phyloP scores from a whole-genome alignment of 2,888 invertebrate genomes.

The Agrilus biguttatus region DNA sequence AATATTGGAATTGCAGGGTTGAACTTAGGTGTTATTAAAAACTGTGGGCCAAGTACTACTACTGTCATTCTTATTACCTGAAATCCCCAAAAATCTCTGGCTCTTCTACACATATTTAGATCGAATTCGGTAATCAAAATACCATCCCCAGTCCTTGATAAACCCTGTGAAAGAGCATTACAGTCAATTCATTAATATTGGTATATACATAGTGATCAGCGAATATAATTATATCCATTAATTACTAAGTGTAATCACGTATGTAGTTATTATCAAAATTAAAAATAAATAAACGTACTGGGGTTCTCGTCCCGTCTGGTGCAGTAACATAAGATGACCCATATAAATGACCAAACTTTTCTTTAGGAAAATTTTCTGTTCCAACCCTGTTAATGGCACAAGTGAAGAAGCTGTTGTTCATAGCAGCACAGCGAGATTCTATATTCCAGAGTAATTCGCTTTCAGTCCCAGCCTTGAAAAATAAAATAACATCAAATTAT shows the following conservation, averaged over 20 bases:
- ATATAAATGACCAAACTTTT: slow-evolving; percentile 18
- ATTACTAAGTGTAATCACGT: no score
- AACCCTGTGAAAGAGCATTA: slow-evolving; percentile 12
- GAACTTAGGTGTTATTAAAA: no score
- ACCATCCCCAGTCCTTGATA: slow-evolving; percentile 37
- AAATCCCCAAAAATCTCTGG: slow-evolving; percentile 89
- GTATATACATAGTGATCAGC: no score
- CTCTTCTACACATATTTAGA: slow-evolving; percentile 86
- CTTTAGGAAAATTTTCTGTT: slow-evolving; percentile 63
- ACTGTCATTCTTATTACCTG: slow-evolving; percentile 51
- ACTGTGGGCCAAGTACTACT: no score
- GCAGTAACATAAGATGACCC: no score
- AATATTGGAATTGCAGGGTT: no score
- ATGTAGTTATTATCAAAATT: no score
- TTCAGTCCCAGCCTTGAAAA: slow-evolving; percentile 35
- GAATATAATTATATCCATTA: no score
- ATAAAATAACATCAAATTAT: background rate
- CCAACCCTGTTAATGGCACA: slow-evolving; percentile 94
- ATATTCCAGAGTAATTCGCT: slow-evolving; percentile 92
- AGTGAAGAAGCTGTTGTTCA: slow-evolving; percentile 88
- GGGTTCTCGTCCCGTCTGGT: no score
- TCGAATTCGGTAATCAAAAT: slow-evolving; percentile 80
- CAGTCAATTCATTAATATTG: no score
- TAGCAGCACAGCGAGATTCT: slow-evolving; percentile 88
- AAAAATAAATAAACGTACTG: no score